Evolutionary conservation across 1,140 invertebrate species (phyloP).

Genomic region (Cephus cinctus): DNA sequence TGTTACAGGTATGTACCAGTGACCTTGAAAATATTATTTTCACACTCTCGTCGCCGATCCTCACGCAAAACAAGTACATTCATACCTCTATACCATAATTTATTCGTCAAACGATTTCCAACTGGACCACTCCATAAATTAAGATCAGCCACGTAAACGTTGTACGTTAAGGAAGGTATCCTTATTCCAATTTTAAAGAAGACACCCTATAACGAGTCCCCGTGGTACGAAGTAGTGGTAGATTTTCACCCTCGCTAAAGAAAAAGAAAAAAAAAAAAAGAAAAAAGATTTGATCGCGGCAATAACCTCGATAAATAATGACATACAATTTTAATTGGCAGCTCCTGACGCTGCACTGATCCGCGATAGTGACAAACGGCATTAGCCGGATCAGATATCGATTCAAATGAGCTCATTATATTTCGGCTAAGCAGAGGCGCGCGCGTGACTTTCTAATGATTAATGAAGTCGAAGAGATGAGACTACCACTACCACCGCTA

Average conservation of each 20-base stretch:
- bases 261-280: constrained; percentile 4
- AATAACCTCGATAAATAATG: constrained; percentile 41
- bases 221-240: neutral
- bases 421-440: constrained; percentile 35
- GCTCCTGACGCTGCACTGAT: constrained; percentile 26
- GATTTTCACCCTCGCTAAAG: neutral
- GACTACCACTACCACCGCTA: no score
- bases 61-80: no score
- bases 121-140: no score
- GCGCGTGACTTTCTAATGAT: constrained; percentile 36
- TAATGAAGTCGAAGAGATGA: constrained; percentile 40
- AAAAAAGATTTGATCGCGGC: constrained; percentile 8
- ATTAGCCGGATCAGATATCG: constrained; percentile 46
- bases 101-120: no score
- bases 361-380: constrained; percentile 36
- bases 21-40: neutral
- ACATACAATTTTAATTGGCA: constrained; percentile 43
- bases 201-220: no score
- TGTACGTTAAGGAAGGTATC: no score
- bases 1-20: constrained; percentile 20
- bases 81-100: no score
- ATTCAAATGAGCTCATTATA: constrained; percentile 51
- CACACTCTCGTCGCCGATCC: no score
- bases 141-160: no score
- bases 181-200: no score